A percentile compares a stretch with the other conserved stretches of the same genome.
phyloP scores from a whole-genome alignment of 2,797 vertebrate species.

The Hippoglossus hippoglossus region DNA sequence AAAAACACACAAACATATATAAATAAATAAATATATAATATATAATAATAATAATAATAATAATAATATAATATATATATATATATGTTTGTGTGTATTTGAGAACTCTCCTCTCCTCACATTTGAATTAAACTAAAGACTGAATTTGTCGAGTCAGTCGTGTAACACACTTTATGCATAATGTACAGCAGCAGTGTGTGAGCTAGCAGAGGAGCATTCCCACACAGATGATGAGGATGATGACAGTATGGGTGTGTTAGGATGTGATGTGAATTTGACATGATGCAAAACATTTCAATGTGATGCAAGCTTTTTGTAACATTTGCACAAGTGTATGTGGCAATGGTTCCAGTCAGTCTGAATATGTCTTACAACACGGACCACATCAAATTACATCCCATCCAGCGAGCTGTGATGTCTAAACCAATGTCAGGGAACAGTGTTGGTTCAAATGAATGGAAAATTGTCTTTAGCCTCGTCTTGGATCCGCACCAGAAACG shows the following conservation, averaged over 20 bases:
- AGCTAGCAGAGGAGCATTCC: neutral
- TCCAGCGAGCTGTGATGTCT: conserved; percentile 20
- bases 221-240: neutral
- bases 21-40: neutral
- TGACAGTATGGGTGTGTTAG: conserved; percentile 43
- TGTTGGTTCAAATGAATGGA: conserved; percentile 47
- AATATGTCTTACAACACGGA: conserved; percentile 46
- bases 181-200: neutral
- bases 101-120: too few species aligned
- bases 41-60: neutral
- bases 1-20: neutral
- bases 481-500: conserved; percentile 45
- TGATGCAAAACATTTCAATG: conserved; percentile 56
- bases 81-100: neutral
- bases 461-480: conserved; percentile 46
- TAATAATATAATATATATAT: neutral
- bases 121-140: too few species aligned
- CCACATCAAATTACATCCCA: conserved; percentile 55
- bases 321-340: conserved; percentile 44
- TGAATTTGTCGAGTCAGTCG: too few species aligned
- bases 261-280: conserved; percentile 35
- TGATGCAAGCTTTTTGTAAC: conserved; percentile 58
- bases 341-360: conserved; percentile 58
- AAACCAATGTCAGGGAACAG: conserved; percentile 37
- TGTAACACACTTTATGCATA: neutral